phyloP scores from a whole-genome alignment of 2,113 vertebrate genomes.

The Lonchura striata region DNA sequence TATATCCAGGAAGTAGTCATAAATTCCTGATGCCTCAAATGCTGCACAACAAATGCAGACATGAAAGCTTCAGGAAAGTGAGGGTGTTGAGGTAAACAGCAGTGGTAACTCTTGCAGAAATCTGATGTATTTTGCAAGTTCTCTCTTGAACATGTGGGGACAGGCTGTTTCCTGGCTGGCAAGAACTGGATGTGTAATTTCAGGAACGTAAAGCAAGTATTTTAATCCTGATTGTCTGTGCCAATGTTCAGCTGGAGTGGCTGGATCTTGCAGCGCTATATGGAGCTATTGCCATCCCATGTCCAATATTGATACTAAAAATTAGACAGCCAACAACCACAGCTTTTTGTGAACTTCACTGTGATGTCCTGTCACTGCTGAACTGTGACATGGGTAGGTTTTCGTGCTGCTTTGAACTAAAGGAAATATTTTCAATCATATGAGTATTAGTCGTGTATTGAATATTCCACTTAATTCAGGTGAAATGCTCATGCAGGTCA shows the following conservation, averaged over 20 bases:
- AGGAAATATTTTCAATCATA: not conserved
- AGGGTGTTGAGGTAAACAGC: not conserved
- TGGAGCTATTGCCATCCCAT: not conserved
- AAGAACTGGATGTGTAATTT: not conserved
- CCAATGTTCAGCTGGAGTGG: not conserved
- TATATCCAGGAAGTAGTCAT: not conserved
- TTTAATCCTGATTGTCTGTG: not conserved
- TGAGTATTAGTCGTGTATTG: not conserved
- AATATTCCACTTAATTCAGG: not conserved
- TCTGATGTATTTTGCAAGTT: not conserved
- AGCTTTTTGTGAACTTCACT: not conserved
- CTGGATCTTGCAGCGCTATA: not conserved
- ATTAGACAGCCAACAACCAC: not conserved
- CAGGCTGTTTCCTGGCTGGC: not conserved
- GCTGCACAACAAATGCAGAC: not conserved
- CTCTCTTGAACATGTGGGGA: not conserved
- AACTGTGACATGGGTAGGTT: not conserved
- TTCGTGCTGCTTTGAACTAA: not conserved
- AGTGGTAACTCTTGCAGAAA: not conserved
- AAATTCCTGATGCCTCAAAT: not conserved
- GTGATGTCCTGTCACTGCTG: not conserved
- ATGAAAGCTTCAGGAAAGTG: not conserved
- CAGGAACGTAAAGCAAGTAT: not conserved
- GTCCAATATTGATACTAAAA: not conserved
- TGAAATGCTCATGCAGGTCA: not conserved